A percentile compares a stretch with the other conserved stretches of the same genome.
These are phyloP conservation scores for Mesitornis unicolor DNA, from an alignment of 2,113 vertebrate genomes.

Conservation along the genomic window DNA sequence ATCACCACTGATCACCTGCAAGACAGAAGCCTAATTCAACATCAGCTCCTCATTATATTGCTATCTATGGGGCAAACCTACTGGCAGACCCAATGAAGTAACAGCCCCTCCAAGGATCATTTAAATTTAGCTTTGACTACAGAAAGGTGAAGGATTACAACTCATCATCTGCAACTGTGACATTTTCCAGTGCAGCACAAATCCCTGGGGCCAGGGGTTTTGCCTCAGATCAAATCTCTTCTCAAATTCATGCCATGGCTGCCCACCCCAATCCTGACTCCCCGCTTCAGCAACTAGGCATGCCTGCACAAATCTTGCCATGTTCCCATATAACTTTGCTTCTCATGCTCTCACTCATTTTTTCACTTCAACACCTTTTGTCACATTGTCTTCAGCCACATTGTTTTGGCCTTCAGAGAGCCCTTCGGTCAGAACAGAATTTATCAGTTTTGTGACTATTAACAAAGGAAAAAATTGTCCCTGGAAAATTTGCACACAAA, in stretches of 20 bases:
- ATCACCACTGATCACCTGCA: neutral
- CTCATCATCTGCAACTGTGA: neutral
- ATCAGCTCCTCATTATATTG: neutral
- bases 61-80: neutral
- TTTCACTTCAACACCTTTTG: neutral
- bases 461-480: neutral
- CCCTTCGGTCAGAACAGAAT: neutral
- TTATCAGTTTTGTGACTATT: neutral
- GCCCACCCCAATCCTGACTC: neutral
- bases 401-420: neutral
- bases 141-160: neutral
- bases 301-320: neutral
- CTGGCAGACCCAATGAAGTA: neutral
- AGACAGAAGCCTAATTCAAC: neutral
- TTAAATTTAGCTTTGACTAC: neutral
- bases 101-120: neutral
- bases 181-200: neutral
- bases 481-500: neutral
- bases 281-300: neutral
- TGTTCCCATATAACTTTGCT: neutral
- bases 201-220: neutral
- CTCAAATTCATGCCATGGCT: neutral
- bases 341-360: neutral
- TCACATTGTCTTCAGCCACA: neutral
- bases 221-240: neutral